Evolutionary conservation across 2,113 vertebrate genomes (phyloP), one percentile per base, ranked within the genome.

Genomic region (Pontoporia blainvillei): DNA sequence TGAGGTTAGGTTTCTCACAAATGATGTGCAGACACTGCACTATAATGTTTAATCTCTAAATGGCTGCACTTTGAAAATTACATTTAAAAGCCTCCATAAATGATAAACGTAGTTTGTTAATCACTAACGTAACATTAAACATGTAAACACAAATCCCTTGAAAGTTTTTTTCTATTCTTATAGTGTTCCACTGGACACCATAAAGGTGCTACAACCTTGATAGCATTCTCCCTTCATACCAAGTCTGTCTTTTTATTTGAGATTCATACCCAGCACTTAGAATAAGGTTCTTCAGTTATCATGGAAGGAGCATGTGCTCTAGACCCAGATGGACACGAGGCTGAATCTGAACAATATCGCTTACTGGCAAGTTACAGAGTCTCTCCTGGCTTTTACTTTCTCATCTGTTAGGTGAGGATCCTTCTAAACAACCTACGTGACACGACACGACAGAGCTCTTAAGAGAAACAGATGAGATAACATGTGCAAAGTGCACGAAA

Each of bases 41-140:
- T 61, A 75, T 75, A 46, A 49, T 34, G 86, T 91, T 94, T 81
- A 91, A 91, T 88, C 44, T 85, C 62, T 67, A 95, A 69, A 85
- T 91, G 76, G 20, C 76, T 27, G 1, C 20, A 69, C 34, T 86
- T 95, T 92, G 52, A 86, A 90, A 88, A 91, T 78, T 86, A 72
- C 23, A 61, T 75, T 44, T 49, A 72, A 85, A 92, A 85, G 62
- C 21, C 23, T 25, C 44, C 17, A 94, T 31, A 90, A 66, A 39
- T 67, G 44, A 76, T 57, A 67, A 73, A 59, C 29, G 54, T 15
- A 78, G 31, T 57, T 85, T 81, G 59, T 52, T 76, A 54, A 75
- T 76, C 39, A 90, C 41, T 79, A 86, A 31, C 31, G 41, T 75
- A 34, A 29, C 46, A 82, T 75, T 96, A 61, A 89, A 41, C 36